phyloP scores from a whole-genome alignment of 2,888 invertebrate genomes.

The Ichneumoninae sp. region DNA sequence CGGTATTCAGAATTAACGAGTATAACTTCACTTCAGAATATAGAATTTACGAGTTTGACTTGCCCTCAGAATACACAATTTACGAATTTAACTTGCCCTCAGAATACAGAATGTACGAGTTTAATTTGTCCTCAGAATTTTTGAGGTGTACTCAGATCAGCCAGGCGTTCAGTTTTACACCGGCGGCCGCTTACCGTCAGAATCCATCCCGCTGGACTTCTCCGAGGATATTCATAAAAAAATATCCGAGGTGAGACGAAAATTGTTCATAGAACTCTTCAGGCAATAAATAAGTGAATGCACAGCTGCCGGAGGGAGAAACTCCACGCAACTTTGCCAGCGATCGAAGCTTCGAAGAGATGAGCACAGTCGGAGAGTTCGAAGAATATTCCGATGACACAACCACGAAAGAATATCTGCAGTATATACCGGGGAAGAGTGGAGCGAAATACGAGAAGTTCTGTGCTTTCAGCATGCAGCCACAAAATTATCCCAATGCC shows the following conservation, averaged over 20 bases:
- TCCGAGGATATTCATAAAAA: conserved; percentile 29
- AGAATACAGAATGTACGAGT: conserved; percentile 83
- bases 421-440: conserved; percentile 87
- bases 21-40: conserved; percentile 83
- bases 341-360: conserved; percentile 46
- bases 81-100: not conserved
- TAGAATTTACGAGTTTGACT: not conserved
- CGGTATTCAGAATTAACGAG: too few relatives aligned
- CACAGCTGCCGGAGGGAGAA: conserved; percentile 11
- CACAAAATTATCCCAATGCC: conserved; percentile 96
- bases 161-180: conserved; percentile 97
- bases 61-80: conserved; percentile 83
- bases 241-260: conserved; percentile 26
- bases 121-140: conserved; percentile 83
- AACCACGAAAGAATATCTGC: conserved; percentile 24
- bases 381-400: conserved; percentile 19
- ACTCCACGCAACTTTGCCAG: conserved; percentile 25
- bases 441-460: conserved; percentile 89
- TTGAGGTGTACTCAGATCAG: conserved; percentile 94
- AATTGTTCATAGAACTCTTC: not conserved
- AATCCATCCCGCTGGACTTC: not conserved
- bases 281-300: not conserved
- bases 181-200: conserved; percentile 74
- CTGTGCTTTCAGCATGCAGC: conserved; percentile 93
- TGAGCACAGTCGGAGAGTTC: conserved; percentile 1